These are phyloP conservation scores for Sebastes hubbsi DNA, from an alignment of 2,797 vertebrate genomes.

Conservation along the genomic window DNA sequence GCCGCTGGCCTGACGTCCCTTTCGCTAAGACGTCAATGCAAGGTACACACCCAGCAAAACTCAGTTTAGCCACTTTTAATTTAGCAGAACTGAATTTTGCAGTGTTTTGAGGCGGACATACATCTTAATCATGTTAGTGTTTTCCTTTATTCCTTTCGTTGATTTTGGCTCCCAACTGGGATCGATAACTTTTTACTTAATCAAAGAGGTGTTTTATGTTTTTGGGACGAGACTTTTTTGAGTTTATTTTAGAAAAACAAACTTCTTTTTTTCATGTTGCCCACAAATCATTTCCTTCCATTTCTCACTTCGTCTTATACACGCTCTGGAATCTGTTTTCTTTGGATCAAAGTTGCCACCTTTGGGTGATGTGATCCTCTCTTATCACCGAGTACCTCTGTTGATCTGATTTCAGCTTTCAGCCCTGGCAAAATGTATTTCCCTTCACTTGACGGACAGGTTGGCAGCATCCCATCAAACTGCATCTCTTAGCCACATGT, in stretches of 20 bases:
- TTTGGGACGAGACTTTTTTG: background rate
- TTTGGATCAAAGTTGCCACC: background rate
- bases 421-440: conserved; percentile 3
- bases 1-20: conserved; percentile 7
- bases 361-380: background rate
- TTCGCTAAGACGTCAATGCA: background rate
- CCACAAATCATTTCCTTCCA: background rate
- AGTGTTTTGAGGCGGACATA: background rate
- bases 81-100: background rate
- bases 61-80: background rate
- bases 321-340: background rate
- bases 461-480: conserved; percentile 25
- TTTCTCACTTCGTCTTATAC: background rate
- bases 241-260: background rate
- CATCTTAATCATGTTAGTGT: background rate
- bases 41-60: conserved; percentile 25
- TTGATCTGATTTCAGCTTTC: conserved; percentile 24
- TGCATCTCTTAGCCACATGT: conserved; percentile 37
- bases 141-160: background rate
- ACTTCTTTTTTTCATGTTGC: background rate
- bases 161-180: background rate
- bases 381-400: background rate
- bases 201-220: background rate
- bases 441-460: conserved; percentile 19
- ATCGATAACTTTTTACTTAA: background rate